A percentile compares a stretch with the other conserved stretches of the same genome.
These are phyloP conservation scores for Alectura lathami DNA, from an alignment of 2,113 vertebrate genomes.

Conservation along the genomic window DNA sequence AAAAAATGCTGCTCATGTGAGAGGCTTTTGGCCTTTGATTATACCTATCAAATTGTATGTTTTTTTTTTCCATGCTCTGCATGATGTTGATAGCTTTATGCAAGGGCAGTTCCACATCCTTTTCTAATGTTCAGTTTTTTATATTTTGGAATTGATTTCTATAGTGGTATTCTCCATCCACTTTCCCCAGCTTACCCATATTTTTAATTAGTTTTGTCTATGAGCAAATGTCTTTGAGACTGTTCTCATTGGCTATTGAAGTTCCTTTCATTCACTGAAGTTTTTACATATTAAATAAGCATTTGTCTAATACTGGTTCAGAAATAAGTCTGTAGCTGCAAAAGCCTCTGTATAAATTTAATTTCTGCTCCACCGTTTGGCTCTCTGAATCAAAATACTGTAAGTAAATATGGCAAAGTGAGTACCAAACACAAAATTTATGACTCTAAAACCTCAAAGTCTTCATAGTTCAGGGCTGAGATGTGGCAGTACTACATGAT, in stretches of 20 bases:
- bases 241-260: background rate
- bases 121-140: background rate
- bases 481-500: too few species aligned
- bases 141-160: background rate
- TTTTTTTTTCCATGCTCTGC: background rate
- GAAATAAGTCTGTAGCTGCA: background rate
- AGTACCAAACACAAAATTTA: background rate
- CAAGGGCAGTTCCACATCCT: background rate
- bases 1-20: background rate
- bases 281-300: background rate
- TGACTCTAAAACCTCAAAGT: background rate
- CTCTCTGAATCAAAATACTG: background rate
- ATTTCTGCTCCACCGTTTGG: background rate
- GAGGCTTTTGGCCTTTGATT: slow-evolving; percentile 10
- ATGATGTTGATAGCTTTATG: background rate
- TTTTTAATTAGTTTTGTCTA: background rate
- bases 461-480: background rate
- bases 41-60: background rate
- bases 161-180: fast-evolving
- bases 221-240: background rate
- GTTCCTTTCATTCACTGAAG: background rate
- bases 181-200: background rate
- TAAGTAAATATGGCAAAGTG: background rate
- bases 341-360: background rate
- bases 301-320: background rate